These are phyloP conservation scores for Odontophorus gujanensis DNA, from an alignment of 2,113 vertebrate species.

Conservation along the genomic window DNA sequence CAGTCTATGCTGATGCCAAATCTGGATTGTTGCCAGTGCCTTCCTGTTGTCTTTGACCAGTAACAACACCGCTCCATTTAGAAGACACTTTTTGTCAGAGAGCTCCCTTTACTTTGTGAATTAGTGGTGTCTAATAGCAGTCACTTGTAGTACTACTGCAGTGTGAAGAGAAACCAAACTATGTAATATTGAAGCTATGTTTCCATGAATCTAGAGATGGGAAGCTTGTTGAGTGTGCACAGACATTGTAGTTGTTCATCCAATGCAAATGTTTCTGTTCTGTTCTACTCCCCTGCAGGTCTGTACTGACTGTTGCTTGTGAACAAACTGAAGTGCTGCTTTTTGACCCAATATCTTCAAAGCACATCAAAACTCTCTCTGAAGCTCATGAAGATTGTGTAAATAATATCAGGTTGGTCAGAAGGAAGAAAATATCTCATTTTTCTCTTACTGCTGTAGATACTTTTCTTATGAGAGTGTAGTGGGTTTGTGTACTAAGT, in stretches of 20 bases:
- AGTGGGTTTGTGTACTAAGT: background rate
- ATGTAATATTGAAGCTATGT: background rate
- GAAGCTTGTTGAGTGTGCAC: background rate
- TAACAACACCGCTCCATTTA: background rate
- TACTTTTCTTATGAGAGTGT: background rate
- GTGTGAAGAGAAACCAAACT: background rate
- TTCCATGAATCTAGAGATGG: background rate
- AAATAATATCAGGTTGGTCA: slow-evolving; percentile 95
- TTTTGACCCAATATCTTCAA: slow-evolving; percentile 96
- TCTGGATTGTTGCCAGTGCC: background rate
- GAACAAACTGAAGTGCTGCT: slow-evolving; percentile 97
- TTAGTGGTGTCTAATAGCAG: background rate
- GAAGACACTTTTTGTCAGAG: background rate
- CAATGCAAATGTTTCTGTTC: background rate
- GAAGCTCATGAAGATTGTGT: slow-evolving; percentile 98
- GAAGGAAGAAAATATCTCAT: background rate
- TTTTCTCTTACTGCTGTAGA: background rate
- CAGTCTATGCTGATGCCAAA: background rate
- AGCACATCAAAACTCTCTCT: slow-evolving; percentile 96
- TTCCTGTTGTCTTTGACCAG: background rate
- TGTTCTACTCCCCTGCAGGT: slow-evolving; percentile 77
- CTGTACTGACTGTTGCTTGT: slow-evolving; percentile 96
- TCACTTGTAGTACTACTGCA: background rate
- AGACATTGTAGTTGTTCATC: background rate
- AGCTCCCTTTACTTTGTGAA: background rate